A percentile compares a stretch with the other conserved stretches of the same genome.
phyloP scores from a whole-genome alignment of 2,888 invertebrate genomes.

The Chloroclysta siterata region DNA sequence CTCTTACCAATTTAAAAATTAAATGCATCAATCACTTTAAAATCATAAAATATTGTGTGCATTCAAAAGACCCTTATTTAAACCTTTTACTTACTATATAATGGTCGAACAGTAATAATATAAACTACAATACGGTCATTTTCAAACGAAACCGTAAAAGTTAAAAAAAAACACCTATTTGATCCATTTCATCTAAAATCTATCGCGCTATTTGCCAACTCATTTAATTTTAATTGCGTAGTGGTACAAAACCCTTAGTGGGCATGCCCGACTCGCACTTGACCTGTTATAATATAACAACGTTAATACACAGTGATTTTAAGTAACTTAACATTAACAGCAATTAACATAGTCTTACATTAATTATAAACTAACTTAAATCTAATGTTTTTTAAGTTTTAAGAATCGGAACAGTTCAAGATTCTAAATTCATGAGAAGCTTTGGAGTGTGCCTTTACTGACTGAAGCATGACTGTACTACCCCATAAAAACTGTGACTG shows the following conservation, averaged over 20 bases:
- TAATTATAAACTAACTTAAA: background rate
- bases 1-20: background rate
- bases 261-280: background rate
- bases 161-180: too few relatives aligned
- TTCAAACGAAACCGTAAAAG: too few relatives aligned
- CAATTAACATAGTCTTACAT: background rate
- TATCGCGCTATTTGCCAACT: too few relatives aligned
- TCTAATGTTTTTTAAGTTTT: background rate
- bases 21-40: constrained; percentile 7
- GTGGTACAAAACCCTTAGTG: too few relatives aligned
- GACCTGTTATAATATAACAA: background rate
- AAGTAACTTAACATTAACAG: background rate
- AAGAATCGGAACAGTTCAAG: too few relatives aligned
- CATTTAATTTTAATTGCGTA: too few relatives aligned
- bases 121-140: too few relatives aligned
- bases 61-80: background rate
- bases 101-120: background rate
- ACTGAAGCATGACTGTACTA: too few relatives aligned
- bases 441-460: background rate
- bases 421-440: background rate
- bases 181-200: too few relatives aligned
- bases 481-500: too few relatives aligned
- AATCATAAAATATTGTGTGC: background rate
- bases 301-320: background rate
- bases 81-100: background rate